Percentiles rank a stretch among this genome's conserved stretches.
Evolutionary conservation across 2,113 vertebrate species (phyloP).

Genomic region (Passer domesticus): DNA sequence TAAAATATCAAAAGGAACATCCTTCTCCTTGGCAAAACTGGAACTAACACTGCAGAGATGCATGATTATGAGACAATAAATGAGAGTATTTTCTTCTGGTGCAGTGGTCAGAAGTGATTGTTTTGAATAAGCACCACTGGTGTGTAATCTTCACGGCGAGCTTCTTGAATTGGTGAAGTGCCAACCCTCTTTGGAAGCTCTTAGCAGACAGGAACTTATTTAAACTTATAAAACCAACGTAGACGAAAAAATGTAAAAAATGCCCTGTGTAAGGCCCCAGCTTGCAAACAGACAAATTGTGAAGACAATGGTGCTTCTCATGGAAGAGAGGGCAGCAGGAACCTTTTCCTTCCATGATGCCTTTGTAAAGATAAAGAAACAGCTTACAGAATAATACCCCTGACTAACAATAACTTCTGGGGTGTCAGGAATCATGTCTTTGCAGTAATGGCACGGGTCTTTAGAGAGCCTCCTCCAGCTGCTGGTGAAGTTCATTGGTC

Average conservation of each 20-base stretch:
- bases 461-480: not conserved
- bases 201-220: conserved; percentile 59
- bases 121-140: conserved; percentile 44
- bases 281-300: conserved; percentile 7
- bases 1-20: conserved; percentile 43
- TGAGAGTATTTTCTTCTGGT: conserved; percentile 57
- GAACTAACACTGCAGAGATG: conserved; percentile 26
- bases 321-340: not conserved
- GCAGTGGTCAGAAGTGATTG: conserved; percentile 42
- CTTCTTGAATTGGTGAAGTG: conserved; percentile 29
- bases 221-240: conserved; percentile 67
- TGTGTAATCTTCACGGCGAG: conserved; percentile 51
- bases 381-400: not conserved
- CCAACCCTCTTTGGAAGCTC: conserved; percentile 52
- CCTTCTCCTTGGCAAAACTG: not conserved
- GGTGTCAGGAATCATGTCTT: not conserved
- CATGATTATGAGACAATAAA: conserved; percentile 36
- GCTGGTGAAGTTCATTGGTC: not conserved
- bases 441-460: not conserved
- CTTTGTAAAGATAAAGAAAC: not conserved
- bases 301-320: conserved; percentile 31
- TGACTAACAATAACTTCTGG: not conserved
- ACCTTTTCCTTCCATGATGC: not conserved
- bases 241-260: conserved; percentile 69
- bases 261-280: conserved; percentile 43